Evolutionary conservation across 1,140 invertebrate genomes (phyloP), one percentile per base, ranked within the genome.

Genomic region (Pogonus chalceus): DNA sequence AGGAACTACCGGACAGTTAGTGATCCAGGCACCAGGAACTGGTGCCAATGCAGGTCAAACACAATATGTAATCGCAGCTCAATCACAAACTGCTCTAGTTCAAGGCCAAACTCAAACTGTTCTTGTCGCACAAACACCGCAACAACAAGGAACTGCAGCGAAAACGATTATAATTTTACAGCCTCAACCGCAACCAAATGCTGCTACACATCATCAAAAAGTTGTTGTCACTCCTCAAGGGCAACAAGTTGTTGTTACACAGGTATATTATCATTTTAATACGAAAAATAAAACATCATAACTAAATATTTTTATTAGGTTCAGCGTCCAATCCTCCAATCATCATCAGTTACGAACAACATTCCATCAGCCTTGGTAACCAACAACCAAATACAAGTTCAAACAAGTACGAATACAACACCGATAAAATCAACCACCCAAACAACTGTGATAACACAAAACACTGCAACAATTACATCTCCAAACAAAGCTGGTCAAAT

Each of bases 111-210:
- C 75, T 2, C 79, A 82, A 60, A 81, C 79, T 0, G 79, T 82
- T 0, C 64, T 82, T 0, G 74, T 82, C 0, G 79, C 80, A 1
- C 79, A 81, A 54, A 78, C 78, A 2, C 70, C 78, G 0, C 79
- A 80, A 49, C 79, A 82, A 52, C 79, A 82, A 58, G 78, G 77
- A 0, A 75, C 78, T 0, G 76, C 75, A 12, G 73, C 81, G 0
- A 85, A 85, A 59, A 85, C 84, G 0, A 85, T 85, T 20, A 85
- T 86, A 31, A 85, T 86, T 47, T 62, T 85, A 14, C 83, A 85
- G 59, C 82, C 81, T 22, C 81, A 83, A 58, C 63, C 72, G 0
- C 46, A 63, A 21, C 22, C 59, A 7, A 54, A 47, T 31, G 39
- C 62, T 20, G 55, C 65, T 7, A 62, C 61, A 1, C 69, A 69